Evolutionary conservation across 2,113 vertebrate species (phyloP).

Genomic region (Malurus alboscapulatus): DNA sequence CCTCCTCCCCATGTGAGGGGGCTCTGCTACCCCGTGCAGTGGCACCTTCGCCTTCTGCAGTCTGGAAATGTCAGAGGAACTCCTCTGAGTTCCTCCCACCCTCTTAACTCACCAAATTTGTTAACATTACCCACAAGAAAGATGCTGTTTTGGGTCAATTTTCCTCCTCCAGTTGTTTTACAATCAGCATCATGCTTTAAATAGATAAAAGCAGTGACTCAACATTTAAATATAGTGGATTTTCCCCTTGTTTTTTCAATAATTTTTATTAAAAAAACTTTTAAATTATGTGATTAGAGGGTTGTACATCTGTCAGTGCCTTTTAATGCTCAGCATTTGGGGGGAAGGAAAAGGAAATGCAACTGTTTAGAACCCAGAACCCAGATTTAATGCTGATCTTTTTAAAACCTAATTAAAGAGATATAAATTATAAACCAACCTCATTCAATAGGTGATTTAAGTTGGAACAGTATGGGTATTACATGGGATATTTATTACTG

Average conservation of each 20-base stretch:
- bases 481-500: conserved; percentile 11
- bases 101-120: neutral
- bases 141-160: neutral
- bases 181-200: neutral
- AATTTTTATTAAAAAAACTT: neutral
- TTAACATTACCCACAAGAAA: neutral
- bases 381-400: neutral
- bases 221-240: neutral
- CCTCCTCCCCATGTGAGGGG: neutral
- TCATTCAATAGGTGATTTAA: conserved; percentile 21
- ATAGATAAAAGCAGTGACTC: neutral
- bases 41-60: neutral
- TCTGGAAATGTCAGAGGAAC: neutral
- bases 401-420: conserved; percentile 35
- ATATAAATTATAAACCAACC: conserved; percentile 32
- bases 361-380: neutral
- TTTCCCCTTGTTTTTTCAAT: neutral
- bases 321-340: neutral
- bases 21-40: neutral
- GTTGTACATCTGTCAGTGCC: neutral
- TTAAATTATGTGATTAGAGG: neutral
- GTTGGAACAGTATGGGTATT: neutral
- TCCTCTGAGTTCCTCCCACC: neutral
- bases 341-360: neutral
- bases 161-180: neutral